Base-by-base conservation (phyloP, 92 coral and sea anemone species). In the Pocillopora meandrina region DNA sequence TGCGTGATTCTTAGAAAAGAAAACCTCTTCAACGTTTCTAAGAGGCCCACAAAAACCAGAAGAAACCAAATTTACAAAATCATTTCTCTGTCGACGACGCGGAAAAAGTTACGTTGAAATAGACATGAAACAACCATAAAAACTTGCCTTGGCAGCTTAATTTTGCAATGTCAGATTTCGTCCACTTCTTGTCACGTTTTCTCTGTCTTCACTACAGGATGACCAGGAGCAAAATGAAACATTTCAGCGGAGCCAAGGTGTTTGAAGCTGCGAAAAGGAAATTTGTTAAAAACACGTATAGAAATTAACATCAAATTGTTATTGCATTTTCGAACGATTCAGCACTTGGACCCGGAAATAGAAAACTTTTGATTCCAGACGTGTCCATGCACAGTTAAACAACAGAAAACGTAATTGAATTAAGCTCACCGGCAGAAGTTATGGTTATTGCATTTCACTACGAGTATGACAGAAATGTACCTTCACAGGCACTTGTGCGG, bases 281-380 rank as follows among this genome's bases (percentile, higher is more conserved):
- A 6, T 36, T 70, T 49, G 35, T 70, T 16, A 0, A 16, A 34
- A 17, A 70, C 74, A 68, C 52, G 74, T 70, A 52, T 5, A 14
- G 35, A n/a, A 68, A 68, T 26, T 49, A 68, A 5, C 19, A 68
- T 10, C 15, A 26, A 26, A 26, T 26, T 26, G 56, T 19, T 70
- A 55, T 70, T 70, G n/a, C 74, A 55, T 70, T 70, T 70, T 36
- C 74, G 74, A 70, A 55, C 9, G 2, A 70, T 36, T 70, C 74
- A 36, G 74, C 20, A 55, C 17, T 70, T 36, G 74, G 56, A 70
- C 55, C 74, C 74, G 74, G 74, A 70, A 70, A 68, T 19, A 14
- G 52, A 42, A 42, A 34, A 31, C 36, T 68, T 31, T 16, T 31
- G 55, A 42, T 42, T 42, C 1, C 2, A 42, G 52, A 42, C 52